Conservation (phyloP, 2,113 vertebrate species). For the Nothocercus nigrocapillus region DNA sequence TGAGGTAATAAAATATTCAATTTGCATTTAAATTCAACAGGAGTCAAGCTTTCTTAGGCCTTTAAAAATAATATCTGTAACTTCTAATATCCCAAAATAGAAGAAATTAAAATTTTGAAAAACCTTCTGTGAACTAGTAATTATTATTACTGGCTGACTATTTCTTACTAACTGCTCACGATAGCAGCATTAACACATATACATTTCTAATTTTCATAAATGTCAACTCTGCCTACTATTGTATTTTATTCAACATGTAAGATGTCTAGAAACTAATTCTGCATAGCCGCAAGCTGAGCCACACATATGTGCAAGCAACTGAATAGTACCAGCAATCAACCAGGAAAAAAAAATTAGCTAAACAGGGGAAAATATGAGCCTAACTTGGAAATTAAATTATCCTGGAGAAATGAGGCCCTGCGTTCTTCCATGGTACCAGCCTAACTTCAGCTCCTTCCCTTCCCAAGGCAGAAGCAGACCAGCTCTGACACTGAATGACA, state of each 20-base stretch:
- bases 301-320: not conserved
- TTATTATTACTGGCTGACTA: constrained; percentile 10
- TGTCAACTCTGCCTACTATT: not conserved
- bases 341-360: not conserved
- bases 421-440: not conserved
- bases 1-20: not conserved
- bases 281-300: not conserved
- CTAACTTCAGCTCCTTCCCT: not conserved
- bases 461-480: not conserved
- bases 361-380: not conserved
- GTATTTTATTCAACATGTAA: not conserved
- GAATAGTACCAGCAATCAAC: not conserved
- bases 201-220: constrained; percentile 30
- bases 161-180: constrained; percentile 1
- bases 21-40: not conserved
- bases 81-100: not conserved
- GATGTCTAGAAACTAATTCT: not conserved
- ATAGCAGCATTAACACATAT: not conserved
- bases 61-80: not conserved
- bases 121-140: not conserved
- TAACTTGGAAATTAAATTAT: not conserved
- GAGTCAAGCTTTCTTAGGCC: not conserved
- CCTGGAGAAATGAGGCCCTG: not conserved
- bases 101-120: constrained; percentile 29
- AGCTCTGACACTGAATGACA: not conserved